phyloP scores from a whole-genome alignment of 2,113 vertebrate species.

The Pyxicephalus adspersus region DNA sequence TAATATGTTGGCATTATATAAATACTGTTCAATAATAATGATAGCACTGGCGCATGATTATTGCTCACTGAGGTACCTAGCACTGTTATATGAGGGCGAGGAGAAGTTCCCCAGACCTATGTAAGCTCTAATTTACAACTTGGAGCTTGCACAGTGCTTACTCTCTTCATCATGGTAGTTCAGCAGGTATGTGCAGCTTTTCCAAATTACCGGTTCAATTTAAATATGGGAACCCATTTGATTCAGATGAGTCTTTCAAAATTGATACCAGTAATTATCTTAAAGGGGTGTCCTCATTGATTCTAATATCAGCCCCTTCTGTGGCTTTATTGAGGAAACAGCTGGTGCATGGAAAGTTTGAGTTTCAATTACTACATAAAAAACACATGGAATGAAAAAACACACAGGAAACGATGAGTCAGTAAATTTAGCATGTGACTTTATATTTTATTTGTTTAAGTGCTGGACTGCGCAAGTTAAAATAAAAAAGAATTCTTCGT shows the following conservation, averaged over 20 bases:
- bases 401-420: slow-evolving; percentile 51
- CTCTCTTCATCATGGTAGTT: no score
- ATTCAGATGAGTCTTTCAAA: no score
- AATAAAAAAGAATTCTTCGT: neutral
- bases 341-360: slow-evolving; percentile 20
- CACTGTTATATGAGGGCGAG: neutral
- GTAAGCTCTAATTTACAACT: neutral
- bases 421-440: slow-evolving; percentile 32
- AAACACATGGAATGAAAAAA: neutral
- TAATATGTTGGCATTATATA: no score
- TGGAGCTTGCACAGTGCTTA: no score
- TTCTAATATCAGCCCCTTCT: neutral
- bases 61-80: no score
- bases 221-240: no score
- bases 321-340: slow-evolving; percentile 22
- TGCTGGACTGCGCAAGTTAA: neutral
- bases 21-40: no score
- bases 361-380: slow-evolving; percentile 31
- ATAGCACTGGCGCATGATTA: no score
- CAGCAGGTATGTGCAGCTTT: no score
- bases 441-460: slow-evolving; percentile 17
- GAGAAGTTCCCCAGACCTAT: neutral
- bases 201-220: no score
- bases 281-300: neutral
- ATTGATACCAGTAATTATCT: no score